Percentiles rank a stretch among this genome's conserved stretches.
phyloP scores from a whole-genome alignment of 2,797 vertebrate species.

The Aphelocoma californica region DNA sequence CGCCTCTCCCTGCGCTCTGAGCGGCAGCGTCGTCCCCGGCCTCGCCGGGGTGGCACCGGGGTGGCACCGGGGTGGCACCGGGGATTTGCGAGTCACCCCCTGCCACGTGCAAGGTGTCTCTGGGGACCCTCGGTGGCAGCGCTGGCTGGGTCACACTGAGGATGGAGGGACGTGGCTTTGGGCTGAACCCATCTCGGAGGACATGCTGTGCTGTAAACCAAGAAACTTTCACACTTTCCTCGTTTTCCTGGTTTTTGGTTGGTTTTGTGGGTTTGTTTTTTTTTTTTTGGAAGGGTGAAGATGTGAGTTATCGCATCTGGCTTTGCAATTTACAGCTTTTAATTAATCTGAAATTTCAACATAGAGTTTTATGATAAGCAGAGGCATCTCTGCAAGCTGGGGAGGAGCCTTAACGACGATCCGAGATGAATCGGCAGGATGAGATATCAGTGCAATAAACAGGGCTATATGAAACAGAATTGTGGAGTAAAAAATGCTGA shows the following conservation, averaged over 20 bases:
- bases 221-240: background rate
- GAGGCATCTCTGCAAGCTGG: constrained; percentile 46
- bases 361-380: constrained; percentile 51
- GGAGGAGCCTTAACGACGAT: constrained; percentile 9
- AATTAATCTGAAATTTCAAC: constrained; percentile 71
- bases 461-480: background rate
- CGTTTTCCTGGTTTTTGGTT: background rate
- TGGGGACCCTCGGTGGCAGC: background rate
- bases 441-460: constrained; percentile 41
- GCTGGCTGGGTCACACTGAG: fast-evolving
- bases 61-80: fast-evolving
- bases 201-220: fast-evolving
- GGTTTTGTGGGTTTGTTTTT: background rate
- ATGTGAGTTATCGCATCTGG: constrained; percentile 21
- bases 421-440: constrained; percentile 23
- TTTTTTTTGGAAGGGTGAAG: background rate
- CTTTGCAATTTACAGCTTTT: constrained; percentile 67
- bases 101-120: fast-evolving
- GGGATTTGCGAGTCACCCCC: fast-evolving
- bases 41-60: fast-evolving
- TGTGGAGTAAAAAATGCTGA: background rate
- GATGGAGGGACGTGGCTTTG: fast-evolving
- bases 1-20: background rate
- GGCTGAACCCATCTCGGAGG: background rate
- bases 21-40: fast-evolving